A percentile compares a stretch with the other conserved stretches of the same genome.
Conservation (phyloP, 2,888 invertebrate genomes). For the Noctua comes region DNA sequence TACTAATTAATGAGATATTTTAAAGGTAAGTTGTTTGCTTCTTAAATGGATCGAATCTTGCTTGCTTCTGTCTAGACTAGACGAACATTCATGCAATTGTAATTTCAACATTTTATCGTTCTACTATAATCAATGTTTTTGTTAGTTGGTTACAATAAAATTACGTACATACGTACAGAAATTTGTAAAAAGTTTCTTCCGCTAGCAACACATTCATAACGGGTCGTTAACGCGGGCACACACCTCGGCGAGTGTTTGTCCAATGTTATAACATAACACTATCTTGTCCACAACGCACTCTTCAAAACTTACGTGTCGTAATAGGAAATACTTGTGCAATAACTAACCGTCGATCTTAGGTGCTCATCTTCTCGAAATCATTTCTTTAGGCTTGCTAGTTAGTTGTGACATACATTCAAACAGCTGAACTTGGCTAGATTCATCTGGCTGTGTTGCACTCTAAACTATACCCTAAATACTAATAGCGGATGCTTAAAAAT, state of each 20-base stretch:
- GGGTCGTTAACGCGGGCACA: conserved; percentile 29
- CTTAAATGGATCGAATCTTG: background rate
- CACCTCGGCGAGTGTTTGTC: conserved; percentile 46
- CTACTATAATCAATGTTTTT: background rate
- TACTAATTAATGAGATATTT: conserved; percentile 51
- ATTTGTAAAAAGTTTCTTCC: conserved; percentile 22
- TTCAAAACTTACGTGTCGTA: conserved; percentile 49
- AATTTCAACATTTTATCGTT: background rate
- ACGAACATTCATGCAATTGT: background rate
- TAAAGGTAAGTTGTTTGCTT: background rate
- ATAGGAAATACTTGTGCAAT: conserved; percentile 49
- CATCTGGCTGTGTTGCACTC: background rate
- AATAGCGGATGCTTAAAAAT: background rate
- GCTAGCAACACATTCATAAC: conserved; percentile 29
- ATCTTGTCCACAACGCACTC: conserved; percentile 16
- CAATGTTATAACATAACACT: conserved; percentile 51
- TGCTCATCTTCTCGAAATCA: conserved; percentile 13
- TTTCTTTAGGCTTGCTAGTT: background rate
- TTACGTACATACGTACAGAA: conserved; percentile 16
- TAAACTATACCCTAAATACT: background rate
- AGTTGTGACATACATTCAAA: conserved; percentile 15
- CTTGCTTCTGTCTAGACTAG: background rate
- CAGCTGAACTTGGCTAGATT: background rate
- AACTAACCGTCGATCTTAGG: background rate
- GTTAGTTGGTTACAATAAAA: background rate